phyloP scores from a whole-genome alignment of 2,113 vertebrate genomes.

The Phylloscopus trochiloides region DNA sequence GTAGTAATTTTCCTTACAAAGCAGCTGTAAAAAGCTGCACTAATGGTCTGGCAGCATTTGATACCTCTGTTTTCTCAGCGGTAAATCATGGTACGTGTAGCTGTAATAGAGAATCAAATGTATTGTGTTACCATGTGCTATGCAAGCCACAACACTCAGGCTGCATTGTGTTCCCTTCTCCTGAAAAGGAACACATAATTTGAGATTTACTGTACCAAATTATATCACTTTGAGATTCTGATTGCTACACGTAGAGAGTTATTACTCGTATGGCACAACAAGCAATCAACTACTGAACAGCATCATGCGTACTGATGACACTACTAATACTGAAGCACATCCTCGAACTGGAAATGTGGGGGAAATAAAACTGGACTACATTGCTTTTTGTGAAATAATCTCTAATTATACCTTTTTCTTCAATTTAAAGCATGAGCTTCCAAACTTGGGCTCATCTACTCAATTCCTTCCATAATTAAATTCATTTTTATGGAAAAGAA shows the following conservation, averaged over 20 bases:
- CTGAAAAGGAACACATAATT: background rate
- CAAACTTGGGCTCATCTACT: background rate
- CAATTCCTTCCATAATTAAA: slow-evolving; percentile 39
- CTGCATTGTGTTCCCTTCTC: background rate
- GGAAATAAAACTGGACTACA: background rate
- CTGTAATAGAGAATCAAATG: background rate
- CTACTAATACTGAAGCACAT: background rate
- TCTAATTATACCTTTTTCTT: background rate
- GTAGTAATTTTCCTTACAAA: background rate
- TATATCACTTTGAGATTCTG: background rate
- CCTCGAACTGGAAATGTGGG: background rate
- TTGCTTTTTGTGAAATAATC: background rate
- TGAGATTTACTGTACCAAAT: background rate
- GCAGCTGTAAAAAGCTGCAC: background rate
- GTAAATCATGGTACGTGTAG: background rate
- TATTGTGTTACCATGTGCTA: background rate
- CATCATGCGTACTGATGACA: background rate
- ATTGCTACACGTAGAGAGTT: background rate
- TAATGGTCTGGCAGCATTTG: background rate
- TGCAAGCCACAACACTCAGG: background rate
- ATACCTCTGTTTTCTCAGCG: background rate
- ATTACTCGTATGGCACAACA: background rate
- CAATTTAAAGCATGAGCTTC: background rate
- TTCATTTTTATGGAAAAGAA: slow-evolving; percentile 40
- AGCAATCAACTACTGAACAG: background rate